Conservation (phyloP, 2,113 vertebrate species). For the Seriola quinqueradiata region DNA sequence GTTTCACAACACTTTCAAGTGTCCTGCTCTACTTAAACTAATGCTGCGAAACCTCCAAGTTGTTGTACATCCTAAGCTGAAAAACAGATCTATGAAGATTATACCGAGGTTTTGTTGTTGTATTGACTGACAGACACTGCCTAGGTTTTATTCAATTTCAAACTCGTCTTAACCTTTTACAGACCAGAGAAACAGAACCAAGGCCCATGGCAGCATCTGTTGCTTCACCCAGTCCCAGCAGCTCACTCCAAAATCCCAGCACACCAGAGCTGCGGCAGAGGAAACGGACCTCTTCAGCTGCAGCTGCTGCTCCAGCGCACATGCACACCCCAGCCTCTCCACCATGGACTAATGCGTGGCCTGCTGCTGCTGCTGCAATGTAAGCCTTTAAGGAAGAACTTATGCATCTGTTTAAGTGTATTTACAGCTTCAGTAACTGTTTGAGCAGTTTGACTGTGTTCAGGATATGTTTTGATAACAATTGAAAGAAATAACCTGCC, state of each 20-base stretch:
- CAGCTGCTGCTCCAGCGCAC: constrained; percentile 25
- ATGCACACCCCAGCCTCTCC: constrained; percentile 6
- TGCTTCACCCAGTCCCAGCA: constrained; percentile 4
- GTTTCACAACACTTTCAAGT: constrained; percentile 26
- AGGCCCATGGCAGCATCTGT: background rate
- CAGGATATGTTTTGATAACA: background rate
- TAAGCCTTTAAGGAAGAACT: constrained; percentile 49
- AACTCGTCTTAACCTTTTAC: constrained; percentile 9
- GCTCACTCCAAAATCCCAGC: background rate
- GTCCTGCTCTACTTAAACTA: background rate
- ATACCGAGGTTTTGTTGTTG: background rate
- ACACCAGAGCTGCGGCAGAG: constrained; percentile 78
- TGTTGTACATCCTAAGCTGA: no score
- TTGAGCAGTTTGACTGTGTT: background rate
- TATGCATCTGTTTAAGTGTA: background rate
- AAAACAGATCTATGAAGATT: background rate
- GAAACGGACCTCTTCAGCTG: constrained; percentile 37
- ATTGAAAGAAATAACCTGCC: no score
- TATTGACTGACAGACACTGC: no score
- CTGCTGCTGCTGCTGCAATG: constrained; percentile 35
- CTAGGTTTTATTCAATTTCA: background rate
- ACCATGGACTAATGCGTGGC: constrained; percentile 35
- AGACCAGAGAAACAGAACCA: constrained; percentile 36
- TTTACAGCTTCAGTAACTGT: no score
- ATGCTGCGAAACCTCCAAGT: background rate